phyloP scores from a whole-genome alignment of 2,113 vertebrate species.

The Coreoperca whiteheadi region DNA sequence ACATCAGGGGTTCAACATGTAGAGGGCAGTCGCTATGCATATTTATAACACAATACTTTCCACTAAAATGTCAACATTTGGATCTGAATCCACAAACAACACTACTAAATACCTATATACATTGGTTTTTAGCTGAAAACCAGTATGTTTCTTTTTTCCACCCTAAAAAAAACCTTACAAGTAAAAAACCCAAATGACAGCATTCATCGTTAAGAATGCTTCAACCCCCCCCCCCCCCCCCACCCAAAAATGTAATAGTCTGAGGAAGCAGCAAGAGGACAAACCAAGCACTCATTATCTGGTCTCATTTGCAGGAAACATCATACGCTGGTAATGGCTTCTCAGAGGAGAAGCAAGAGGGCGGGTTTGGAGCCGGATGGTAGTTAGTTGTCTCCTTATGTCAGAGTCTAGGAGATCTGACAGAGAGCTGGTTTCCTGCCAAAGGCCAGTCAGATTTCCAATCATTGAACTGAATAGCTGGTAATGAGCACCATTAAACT shows the following conservation, averaged over 20 bases:
- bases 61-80: no score
- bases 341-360: conserved; percentile 41
- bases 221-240: no score
- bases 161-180: not conserved
- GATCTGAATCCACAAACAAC: no score
- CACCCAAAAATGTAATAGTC: not conserved
- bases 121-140: no score
- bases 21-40: no score
- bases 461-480: not conserved
- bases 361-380: conserved; percentile 22
- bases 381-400: not conserved
- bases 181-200: not conserved
- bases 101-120: no score
- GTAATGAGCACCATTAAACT: conserved; percentile 21
- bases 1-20: no score
- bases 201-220: not conserved
- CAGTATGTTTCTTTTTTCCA: no score
- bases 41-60: no score
- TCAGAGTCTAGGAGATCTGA: not conserved
- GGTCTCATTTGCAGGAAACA: conserved; percentile 14
- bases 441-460: not conserved
- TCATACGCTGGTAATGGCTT: not conserved
- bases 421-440: not conserved
- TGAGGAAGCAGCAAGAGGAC: not conserved
- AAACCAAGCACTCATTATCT: conserved; percentile 8